These are phyloP conservation scores for Cliona cf. orientalis DNA, from an alignment of 37 sponge, comb jelly and placozoan species.

Conservation along the genomic window DNA sequence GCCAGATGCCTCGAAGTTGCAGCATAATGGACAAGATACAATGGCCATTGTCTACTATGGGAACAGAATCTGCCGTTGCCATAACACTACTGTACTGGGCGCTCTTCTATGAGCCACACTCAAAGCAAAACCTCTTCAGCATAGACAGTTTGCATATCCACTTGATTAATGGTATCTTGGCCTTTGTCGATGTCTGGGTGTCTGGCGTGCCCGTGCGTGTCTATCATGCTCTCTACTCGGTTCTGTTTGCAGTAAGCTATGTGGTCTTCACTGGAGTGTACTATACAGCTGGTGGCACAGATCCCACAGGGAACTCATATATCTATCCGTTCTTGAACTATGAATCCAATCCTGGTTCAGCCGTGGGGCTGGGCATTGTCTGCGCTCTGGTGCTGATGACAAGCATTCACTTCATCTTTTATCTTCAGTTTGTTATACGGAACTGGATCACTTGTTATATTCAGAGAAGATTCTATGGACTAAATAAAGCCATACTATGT, in stretches of 20 bases:
- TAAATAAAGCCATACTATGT: too few species aligned
- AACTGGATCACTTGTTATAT: neutral
- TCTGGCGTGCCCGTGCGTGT: conserved; percentile 33
- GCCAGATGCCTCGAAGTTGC: neutral
- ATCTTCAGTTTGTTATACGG: neutral
- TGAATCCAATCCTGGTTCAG: conserved; percentile 33
- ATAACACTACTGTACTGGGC: conserved; percentile 52
- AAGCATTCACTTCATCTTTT: conserved; percentile 39
- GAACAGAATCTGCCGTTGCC: conserved; percentile 3
- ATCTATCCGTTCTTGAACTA: conserved; percentile 72
- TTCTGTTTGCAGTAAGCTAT: conserved; percentile 26
- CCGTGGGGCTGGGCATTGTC: conserved; percentile 24
- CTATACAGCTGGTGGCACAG: conserved; percentile 51
- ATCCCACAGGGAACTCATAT: neutral
- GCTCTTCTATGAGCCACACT: neutral
- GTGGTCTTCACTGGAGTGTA: conserved; percentile 54
- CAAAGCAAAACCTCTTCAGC: neutral
- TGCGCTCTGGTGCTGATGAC: conserved; percentile 22
- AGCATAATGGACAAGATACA: conserved; percentile 32
- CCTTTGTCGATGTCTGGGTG: conserved; percentile 49
- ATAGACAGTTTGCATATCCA: conserved; percentile 29
- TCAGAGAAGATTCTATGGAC: too few species aligned
- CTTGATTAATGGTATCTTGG: conserved; percentile 40
- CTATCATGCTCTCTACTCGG: conserved; percentile 30
- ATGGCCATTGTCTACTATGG: conserved; percentile 32